A percentile compares a stretch with the other conserved stretches of the same genome.
Evolutionary conservation across 2,113 vertebrate genomes (phyloP).

Genomic region (Notarius lentiginosus): DNA sequence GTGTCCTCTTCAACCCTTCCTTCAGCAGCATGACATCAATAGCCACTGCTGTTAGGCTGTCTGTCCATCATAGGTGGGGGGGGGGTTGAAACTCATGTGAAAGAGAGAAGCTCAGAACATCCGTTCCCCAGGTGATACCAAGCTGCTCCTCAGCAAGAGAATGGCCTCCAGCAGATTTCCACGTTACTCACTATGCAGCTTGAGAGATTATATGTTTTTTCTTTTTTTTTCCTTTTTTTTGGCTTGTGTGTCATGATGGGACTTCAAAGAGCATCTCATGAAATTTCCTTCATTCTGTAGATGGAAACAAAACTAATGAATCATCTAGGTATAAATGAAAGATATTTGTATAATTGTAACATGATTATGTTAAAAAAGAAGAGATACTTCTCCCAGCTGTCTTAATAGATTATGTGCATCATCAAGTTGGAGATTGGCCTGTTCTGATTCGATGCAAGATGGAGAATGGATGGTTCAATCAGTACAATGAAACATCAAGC

Average conservation of each 20-base stretch:
- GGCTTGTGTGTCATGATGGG: not conserved
- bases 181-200: constrained; percentile 29
- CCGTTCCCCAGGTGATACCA: constrained; percentile 62
- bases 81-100: constrained; percentile 58
- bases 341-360: constrained; percentile 31
- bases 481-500: constrained; percentile 11
- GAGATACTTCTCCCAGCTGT: not conserved
- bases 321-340: constrained; percentile 3
- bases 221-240: not conserved
- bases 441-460: not conserved
- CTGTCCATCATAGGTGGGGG: constrained; percentile 65
- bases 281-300: not conserved
- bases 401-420: constrained; percentile 20
- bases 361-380: constrained; percentile 24
- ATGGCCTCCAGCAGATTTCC: constrained; percentile 56
- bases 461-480: constrained; percentile 1
- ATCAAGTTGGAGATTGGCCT: constrained; percentile 10
- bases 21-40: constrained; percentile 55
- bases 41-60: constrained; percentile 57
- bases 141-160: constrained; percentile 66
- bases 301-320: not conserved
- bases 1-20: constrained; percentile 67
- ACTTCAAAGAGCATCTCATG: constrained; percentile 1
- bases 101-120: constrained; percentile 61
- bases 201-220: constrained; percentile 34